Percentiles rank a stretch among this genome's conserved stretches.
These are phyloP conservation scores for Cyaniris semiargus DNA, from an alignment of 2,888 invertebrate genomes.

Conservation along the genomic window DNA sequence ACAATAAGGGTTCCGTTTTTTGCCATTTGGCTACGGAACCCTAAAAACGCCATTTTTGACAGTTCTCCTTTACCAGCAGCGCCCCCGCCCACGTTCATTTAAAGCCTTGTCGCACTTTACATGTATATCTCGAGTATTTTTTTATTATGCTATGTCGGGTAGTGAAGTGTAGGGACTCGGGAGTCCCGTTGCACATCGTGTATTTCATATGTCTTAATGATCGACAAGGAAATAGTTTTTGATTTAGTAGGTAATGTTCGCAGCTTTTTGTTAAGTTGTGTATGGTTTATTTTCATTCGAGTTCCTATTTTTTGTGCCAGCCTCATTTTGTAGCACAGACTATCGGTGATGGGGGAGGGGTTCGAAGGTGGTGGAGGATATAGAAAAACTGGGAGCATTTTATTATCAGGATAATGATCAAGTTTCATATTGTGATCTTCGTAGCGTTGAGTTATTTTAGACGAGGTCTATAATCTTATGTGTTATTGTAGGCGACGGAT, in stretches of 20 bases:
- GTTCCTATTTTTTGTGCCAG: slow-evolving; percentile 4
- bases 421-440: slow-evolving; percentile 47
- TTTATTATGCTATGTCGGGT: too few relatives aligned
- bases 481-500: slow-evolving; percentile 59
- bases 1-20: too few relatives aligned
- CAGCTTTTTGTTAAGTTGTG: neutral
- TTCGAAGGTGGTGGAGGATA: slow-evolving; percentile 18
- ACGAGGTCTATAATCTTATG: slow-evolving; percentile 53
- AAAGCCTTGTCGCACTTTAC: too few relatives aligned
- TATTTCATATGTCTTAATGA: neutral
- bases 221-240: neutral
- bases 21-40: too few relatives aligned
- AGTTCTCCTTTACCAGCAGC: too few relatives aligned
- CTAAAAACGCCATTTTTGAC: too few relatives aligned
- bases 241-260: neutral
- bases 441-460: slow-evolving; percentile 50
- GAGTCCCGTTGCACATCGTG: neutral
- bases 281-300: slow-evolving; percentile 1
- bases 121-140: too few relatives aligned
- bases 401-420: slow-evolving; percentile 39
- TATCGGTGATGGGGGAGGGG: slow-evolving; percentile 35
- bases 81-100: too few relatives aligned
- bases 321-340: slow-evolving; percentile 9
- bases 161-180: neutral
- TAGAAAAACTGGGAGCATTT: slow-evolving; percentile 66